Evolutionary conservation across 2,888 invertebrate species (phyloP).

Genomic region (Baronia brevicornis): DNA sequence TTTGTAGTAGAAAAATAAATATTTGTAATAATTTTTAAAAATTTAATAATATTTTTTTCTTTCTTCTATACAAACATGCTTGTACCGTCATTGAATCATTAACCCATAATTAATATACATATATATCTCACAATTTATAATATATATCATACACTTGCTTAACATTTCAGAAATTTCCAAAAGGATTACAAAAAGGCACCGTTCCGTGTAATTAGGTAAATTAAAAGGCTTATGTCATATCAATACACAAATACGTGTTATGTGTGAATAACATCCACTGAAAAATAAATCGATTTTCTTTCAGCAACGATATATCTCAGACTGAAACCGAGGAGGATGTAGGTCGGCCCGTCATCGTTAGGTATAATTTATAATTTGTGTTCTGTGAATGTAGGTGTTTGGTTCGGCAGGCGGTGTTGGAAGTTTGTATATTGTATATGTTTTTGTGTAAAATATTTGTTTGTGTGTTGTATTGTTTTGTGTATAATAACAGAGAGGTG

Average conservation of each 20-base stretch:
- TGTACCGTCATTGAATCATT: slow-evolving; percentile 1
- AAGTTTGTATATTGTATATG: slow-evolving; percentile 8
- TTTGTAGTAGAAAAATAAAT: too few species aligned
- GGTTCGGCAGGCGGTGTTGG: slow-evolving; percentile 21
- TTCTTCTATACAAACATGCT: slow-evolving; percentile 17
- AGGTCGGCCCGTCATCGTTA: slow-evolving; percentile 54
- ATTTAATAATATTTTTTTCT: too few species aligned
- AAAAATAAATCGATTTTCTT: slow-evolving; percentile 47
- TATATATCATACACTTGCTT: slow-evolving; percentile 26
- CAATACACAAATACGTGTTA: slow-evolving; percentile 11
- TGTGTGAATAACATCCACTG: slow-evolving; percentile 25
- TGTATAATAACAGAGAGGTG: too few species aligned
- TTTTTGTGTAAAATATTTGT: slow-evolving; percentile 6
- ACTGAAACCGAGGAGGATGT: slow-evolving; percentile 41
- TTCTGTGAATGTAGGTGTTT: slow-evolving; percentile 31
- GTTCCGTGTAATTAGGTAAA: slow-evolving; percentile 56
- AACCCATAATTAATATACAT: slow-evolving; percentile 10
- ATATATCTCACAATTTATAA: slow-evolving; percentile 5
- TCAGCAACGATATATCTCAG: slow-evolving; percentile 63
- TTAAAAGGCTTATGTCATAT: slow-evolving; percentile 9
- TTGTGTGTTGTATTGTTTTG: slow-evolving; percentile 8
- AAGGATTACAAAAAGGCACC: slow-evolving; percentile 40
- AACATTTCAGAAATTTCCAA: slow-evolving; percentile 49
- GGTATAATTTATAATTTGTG: slow-evolving; percentile 49
- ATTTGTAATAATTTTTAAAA: too few species aligned